Evolutionary conservation across 2,113 vertebrate species (phyloP), one percentile per base, ranked within the genome.

Genomic region (Psettodes erumei): DNA sequence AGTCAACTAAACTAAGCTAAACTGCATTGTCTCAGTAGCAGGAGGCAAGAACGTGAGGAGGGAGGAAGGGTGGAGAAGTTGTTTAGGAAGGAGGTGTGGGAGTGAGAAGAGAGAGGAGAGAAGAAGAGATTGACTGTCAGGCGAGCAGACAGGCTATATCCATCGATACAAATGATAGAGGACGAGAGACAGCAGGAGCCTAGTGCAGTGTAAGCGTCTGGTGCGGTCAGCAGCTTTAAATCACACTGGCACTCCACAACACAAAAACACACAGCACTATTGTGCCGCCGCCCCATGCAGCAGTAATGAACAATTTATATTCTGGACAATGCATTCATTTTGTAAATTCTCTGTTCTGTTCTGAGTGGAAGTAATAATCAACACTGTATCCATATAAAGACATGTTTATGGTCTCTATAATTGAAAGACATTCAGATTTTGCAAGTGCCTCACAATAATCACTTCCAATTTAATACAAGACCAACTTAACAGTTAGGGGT

Each of bases 181-280:
- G 92, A 94, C 92, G 86, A 60, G 91, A 91, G 58, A 90, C 33
- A 93, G 93, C 84, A 77, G 91, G 89, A 91, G 86, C 89, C 93
- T 69, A 91, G 83, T 93, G 93, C 95, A 95, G 90, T 95, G 95
- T 94, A 93, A 95, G 93, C 8, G 83, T 95, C 94, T 95, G 91
- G 89, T 93, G 92, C 86, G 94, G 95, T 95, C 95, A 96, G 95
- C 95, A 95, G 95, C 95, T 96, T 95, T 96, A 95, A 95, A 95
- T 95, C 94, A 95, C 91, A 91, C 91, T 88, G 91, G 91, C 82
- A 93, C 94, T 95, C 91, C 87, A 91, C 71, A 94, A 95, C 90
- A 90, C 85, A 92, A 94, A 95, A 92, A 92, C 91, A 94, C 81
- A 81, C 77, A 89, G 79, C 59, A 79, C 92, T 90, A 94, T 95